phyloP scores from a whole-genome alignment of 2,797 vertebrate genomes.

The Argya squamiceps region DNA sequence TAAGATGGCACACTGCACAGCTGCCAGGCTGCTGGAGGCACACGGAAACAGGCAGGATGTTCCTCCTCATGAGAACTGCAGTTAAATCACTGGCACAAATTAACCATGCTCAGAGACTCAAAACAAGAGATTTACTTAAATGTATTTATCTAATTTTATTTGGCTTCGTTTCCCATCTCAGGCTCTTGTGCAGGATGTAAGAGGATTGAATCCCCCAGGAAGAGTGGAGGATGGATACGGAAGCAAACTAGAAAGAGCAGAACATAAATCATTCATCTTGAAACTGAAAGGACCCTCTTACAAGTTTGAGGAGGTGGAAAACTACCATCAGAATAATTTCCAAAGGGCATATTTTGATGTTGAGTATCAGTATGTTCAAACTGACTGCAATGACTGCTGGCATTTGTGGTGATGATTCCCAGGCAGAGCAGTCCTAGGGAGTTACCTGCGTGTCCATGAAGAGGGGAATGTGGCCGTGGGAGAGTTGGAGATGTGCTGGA shows the following conservation, averaged over 20 bases:
- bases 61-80: background rate
- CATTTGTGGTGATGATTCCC: background rate
- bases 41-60: background rate
- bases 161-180: background rate
- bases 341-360: background rate
- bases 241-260: background rate
- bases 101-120: background rate
- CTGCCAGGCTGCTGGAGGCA: background rate
- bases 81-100: background rate
- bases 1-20: background rate
- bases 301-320: background rate
- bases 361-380: background rate
- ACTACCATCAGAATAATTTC: background rate
- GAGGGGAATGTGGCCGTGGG: slow-evolving; percentile 92
- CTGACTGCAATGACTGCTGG: background rate
- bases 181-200: background rate
- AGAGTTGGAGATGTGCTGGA: slow-evolving; percentile 96
- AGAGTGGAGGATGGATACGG: background rate
- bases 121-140: background rate
- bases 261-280: background rate
- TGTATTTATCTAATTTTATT: background rate
- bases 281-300: background rate
- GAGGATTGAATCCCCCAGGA: background rate
- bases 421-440: background rate
- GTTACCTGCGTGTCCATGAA: slow-evolving; percentile 93